Evolutionary conservation across 2,888 invertebrate species (phyloP).

Genomic region (Archips crataeganus): DNA sequence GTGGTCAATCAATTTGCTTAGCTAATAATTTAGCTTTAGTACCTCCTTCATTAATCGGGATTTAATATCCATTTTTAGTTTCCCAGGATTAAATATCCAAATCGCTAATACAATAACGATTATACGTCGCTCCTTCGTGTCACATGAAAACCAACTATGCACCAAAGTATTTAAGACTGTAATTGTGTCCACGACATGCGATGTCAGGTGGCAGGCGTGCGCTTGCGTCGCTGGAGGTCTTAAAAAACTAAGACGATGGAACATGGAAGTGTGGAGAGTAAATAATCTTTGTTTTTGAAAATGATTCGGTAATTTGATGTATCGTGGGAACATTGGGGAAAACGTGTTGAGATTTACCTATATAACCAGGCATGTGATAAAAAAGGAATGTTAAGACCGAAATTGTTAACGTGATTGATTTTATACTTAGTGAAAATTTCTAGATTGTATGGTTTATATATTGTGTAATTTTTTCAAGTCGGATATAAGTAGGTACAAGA

Average conservation of each 20-base stretch:
- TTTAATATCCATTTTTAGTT: too few species aligned
- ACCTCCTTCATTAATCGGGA: too few species aligned
- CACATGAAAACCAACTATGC: background rate
- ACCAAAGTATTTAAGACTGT: background rate
- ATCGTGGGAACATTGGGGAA: background rate
- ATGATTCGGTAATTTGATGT: background rate
- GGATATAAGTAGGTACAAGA: too few species aligned
- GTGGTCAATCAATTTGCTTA: too few species aligned
- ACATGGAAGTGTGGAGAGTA: constrained; percentile 7
- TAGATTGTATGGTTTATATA: too few species aligned
- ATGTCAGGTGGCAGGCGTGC: constrained; percentile 53
- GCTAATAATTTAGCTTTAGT: too few species aligned
- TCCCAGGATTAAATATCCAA: background rate
- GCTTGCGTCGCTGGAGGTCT: constrained; percentile 53
- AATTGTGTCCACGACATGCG: constrained; percentile 29
- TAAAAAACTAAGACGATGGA: constrained; percentile 17
- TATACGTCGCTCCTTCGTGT: background rate
- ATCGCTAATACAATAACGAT: background rate
- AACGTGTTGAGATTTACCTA: background rate
- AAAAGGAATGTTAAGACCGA: too few species aligned
- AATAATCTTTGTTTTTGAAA: constrained; percentile 22
- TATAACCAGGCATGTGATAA: too few species aligned
- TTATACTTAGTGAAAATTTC: too few species aligned
- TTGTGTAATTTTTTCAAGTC: too few species aligned
- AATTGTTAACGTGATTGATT: too few species aligned